Conservation (phyloP, 2,888 invertebrate genomes). For the Halocaridina rubra region DNA sequence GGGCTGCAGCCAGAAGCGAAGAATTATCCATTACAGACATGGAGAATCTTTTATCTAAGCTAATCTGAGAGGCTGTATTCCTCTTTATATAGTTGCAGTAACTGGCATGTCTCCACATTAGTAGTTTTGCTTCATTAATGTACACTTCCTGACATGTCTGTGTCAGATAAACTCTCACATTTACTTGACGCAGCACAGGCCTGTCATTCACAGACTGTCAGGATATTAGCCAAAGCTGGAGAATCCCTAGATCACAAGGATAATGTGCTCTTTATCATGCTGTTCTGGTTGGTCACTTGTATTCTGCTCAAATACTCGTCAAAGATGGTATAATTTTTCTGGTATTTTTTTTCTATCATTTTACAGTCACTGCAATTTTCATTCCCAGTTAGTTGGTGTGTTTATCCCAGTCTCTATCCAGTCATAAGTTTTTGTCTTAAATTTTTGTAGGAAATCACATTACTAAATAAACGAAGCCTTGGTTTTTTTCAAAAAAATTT, state of each 20-base stretch:
- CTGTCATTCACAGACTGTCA: constrained; percentile 47
- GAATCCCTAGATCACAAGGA: constrained; percentile 35
- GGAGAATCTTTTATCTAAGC: constrained; percentile 25
- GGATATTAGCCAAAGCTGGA: constrained; percentile 33
- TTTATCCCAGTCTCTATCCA: not conserved
- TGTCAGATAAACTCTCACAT: constrained; percentile 32
- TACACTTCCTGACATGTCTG: constrained; percentile 28
- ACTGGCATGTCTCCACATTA: constrained; percentile 43
- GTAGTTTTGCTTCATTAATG: constrained; percentile 13
- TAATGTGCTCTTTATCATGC: constrained; percentile 53
- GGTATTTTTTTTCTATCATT: not conserved
- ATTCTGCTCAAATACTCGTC: constrained; percentile 35
- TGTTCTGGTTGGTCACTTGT: constrained; percentile 38
- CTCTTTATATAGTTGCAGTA: constrained; percentile 45
- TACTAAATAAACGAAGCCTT: too few species aligned
- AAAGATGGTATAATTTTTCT: constrained; percentile 31
- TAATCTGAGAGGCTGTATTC: constrained; percentile 42
- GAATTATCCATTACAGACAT: constrained; percentile 41
- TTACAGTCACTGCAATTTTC: not conserved
- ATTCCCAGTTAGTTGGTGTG: too few species aligned
- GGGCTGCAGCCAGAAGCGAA: constrained; percentile 44
- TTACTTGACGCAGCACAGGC: constrained; percentile 44
- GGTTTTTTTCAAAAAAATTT: too few species aligned
- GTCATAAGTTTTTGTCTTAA: too few species aligned
- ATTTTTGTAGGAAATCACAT: too few species aligned